Evolutionary conservation across 2,113 vertebrate species (phyloP).

Genomic region (Prochilodus magdalenae): DNA sequence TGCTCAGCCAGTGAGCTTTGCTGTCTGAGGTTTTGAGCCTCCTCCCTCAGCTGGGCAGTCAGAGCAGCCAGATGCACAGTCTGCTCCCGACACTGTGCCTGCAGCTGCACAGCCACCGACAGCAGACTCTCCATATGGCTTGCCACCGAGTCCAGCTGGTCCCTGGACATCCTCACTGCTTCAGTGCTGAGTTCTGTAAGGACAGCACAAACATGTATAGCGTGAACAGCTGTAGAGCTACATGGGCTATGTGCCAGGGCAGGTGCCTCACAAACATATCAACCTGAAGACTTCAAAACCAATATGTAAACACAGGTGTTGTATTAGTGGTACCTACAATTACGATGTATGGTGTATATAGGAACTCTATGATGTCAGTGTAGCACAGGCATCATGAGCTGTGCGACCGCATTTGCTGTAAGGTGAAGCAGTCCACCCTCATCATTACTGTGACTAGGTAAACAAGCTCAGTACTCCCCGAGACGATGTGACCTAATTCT

Average conservation of each 20-base stretch:
- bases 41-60: conserved; percentile 50
- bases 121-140: conserved; percentile 59
- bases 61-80: conserved; percentile 42
- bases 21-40: conserved; percentile 51
- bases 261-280: conserved; percentile 5
- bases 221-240: background rate
- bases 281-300: background rate
- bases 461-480: conserved; percentile 24
- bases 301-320: background rate
- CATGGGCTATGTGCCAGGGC: background rate
- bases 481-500: conserved; percentile 50
- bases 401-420: background rate
- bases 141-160: conserved; percentile 56
- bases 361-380: background rate
- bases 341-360: background rate
- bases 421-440: background rate
- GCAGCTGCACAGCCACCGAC: conserved; percentile 35
- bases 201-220: background rate
- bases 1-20: conserved; percentile 45
- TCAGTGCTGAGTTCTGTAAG: conserved; percentile 6
- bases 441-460: conserved; percentile 38
- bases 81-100: conserved; percentile 57
- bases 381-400: background rate
- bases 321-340: background rate
- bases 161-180: conserved; percentile 56